Conservation (phyloP, 2,113 vertebrate genomes). For the Erpornis zantholeuca region DNA sequence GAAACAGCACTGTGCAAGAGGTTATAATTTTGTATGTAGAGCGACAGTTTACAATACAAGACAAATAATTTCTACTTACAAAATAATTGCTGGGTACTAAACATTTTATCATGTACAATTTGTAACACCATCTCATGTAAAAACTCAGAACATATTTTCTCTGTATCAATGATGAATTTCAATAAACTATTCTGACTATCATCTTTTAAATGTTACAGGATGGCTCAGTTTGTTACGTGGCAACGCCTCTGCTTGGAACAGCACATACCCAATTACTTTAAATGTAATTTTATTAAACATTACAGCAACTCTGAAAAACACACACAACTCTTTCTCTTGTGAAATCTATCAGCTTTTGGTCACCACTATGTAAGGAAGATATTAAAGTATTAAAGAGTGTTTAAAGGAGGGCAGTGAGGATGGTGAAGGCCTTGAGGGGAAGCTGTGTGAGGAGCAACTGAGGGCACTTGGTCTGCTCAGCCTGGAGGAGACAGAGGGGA, state of each 20-base stretch:
- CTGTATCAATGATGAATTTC: neutral
- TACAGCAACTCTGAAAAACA: neutral
- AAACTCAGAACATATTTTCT: neutral
- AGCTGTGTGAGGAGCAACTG: fast-evolving
- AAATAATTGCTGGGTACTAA: neutral
- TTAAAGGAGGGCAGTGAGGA: fast-evolving
- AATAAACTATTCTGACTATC: neutral
- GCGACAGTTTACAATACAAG: neutral
- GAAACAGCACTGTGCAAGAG: neutral
- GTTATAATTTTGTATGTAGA: neutral
- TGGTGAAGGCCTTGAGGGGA: neutral
- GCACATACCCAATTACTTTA: neutral
- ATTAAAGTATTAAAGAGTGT: neutral
- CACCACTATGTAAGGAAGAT: neutral
- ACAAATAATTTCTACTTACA: neutral
- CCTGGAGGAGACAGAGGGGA: neutral
- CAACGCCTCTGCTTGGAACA: neutral
- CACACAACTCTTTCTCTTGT: fast-evolving
- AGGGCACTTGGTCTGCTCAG: neutral
- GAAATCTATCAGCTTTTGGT: neutral
- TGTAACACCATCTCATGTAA: neutral
- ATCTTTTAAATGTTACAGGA: neutral
- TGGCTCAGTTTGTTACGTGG: neutral
- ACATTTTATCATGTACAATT: neutral
- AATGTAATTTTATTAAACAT: neutral